Conservation (phyloP, 2,797 vertebrate genomes). For the Gambelia wislizenii region DNA sequence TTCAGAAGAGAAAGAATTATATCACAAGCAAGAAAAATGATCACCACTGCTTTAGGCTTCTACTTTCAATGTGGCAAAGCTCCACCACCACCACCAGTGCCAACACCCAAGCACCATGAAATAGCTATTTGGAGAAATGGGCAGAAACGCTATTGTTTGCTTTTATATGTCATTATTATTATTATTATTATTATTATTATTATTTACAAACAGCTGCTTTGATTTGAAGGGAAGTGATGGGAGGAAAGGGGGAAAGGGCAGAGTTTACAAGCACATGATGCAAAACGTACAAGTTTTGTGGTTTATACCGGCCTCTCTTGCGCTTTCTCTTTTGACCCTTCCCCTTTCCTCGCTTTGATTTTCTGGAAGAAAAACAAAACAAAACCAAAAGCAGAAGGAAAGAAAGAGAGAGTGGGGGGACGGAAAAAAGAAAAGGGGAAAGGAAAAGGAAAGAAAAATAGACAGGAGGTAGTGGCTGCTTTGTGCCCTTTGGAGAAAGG, state of each 20-base stretch:
- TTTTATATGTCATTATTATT: not conserved
- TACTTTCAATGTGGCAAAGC: constrained; percentile 51
- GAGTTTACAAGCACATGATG: constrained; percentile 80
- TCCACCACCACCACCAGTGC: constrained; percentile 68
- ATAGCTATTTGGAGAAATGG: constrained; percentile 74
- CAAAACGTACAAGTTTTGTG: constrained; percentile 84
- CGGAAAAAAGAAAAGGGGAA: constrained; percentile 53
- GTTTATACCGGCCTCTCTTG: constrained; percentile 97
- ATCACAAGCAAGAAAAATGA: constrained; percentile 75
- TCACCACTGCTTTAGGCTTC: constrained; percentile 52
- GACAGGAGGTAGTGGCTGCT: constrained; percentile 59
- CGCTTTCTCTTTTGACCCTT: constrained; percentile 98
- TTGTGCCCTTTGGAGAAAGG: constrained; percentile 55
- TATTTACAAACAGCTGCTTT: constrained; percentile 67
- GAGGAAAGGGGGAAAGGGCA: constrained; percentile 44
- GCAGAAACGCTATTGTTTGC: constrained; percentile 63
- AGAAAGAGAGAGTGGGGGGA: constrained; percentile 61
- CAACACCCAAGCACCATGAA: constrained; percentile 65
- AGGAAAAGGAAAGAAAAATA: constrained; percentile 68
- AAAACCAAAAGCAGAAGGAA: constrained; percentile 66
- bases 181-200: not conserved
- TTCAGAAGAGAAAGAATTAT: constrained; percentile 58
- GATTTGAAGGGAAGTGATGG: constrained; percentile 53
- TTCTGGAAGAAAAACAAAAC: constrained; percentile 93
- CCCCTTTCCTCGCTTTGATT: constrained; percentile 93